phyloP scores from a whole-genome alignment of 1,140 invertebrate species.

The Drosophila pandora region DNA sequence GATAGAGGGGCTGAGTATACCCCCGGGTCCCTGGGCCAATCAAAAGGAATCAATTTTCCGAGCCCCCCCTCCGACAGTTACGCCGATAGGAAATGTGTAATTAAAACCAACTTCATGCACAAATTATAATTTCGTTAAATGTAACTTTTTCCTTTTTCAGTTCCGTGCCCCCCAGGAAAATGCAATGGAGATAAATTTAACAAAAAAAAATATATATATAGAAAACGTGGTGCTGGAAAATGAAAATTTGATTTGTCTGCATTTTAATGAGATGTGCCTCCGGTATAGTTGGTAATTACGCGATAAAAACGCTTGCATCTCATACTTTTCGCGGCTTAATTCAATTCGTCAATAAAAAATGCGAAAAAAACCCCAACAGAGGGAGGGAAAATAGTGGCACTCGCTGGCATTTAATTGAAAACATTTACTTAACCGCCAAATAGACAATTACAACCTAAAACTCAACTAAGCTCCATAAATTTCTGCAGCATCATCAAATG shows the following conservation, averaged over 20 bases:
- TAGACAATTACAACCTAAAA: slow-evolving; percentile 25
- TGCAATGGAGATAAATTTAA: slow-evolving; percentile 14
- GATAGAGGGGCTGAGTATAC: slow-evolving; percentile 2
- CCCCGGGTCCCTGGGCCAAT: slow-evolving; percentile 51
- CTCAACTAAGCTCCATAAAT: slow-evolving; percentile 37
- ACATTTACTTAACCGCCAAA: slow-evolving; percentile 52
- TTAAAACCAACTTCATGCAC: slow-evolving; percentile 54
- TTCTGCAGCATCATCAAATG: slow-evolving; percentile 40
- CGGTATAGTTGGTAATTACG: slow-evolving; percentile 65
- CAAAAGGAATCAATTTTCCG: slow-evolving; percentile 66
- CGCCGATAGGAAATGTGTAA: slow-evolving; percentile 53
- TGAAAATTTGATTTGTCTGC: slow-evolving; percentile 70
- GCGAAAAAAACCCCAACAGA: too few relatives aligned
- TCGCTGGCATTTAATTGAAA: slow-evolving; percentile 51
- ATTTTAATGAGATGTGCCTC: slow-evolving; percentile 70
- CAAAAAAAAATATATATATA: background rate
- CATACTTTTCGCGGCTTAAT: slow-evolving; percentile 23
- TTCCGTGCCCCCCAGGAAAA: slow-evolving; percentile 1
- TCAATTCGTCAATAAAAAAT: slow-evolving; percentile 9
- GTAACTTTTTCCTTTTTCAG: slow-evolving; percentile 18
- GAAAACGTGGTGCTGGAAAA: slow-evolving; percentile 31
- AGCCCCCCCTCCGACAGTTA: too few relatives aligned
- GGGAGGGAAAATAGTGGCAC: slow-evolving; percentile 6
- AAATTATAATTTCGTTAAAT: slow-evolving; percentile 55
- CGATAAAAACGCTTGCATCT: slow-evolving; percentile 23